Evolutionary conservation across 2,888 invertebrate species (phyloP), one percentile per base, ranked within the genome.

Genomic region (Troglohyphantes excavatus): DNA sequence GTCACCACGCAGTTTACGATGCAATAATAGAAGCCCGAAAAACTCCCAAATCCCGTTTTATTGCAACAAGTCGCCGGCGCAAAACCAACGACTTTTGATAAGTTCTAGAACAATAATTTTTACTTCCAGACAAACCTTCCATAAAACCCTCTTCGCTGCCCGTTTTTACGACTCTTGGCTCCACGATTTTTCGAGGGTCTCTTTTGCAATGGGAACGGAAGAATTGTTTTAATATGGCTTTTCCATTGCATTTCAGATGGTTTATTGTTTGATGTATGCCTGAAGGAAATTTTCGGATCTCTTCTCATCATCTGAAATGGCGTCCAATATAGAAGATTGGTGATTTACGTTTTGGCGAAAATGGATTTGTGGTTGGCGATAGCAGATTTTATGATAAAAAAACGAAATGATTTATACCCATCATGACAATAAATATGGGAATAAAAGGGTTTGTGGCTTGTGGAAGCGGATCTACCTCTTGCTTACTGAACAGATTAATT

Each of bases 91-190:
- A 84, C 19, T 67, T 75, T 27, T 65, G 75, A 75, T 73, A 67
- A 75, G 67, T 75, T 75, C 23, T 53, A 39, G 67, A 67, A 75
- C 53, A 75, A 84, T 75, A 46, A 67, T 23, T 84, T 84, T 84
- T 84, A 84, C 53, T 67, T 67, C 53, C 53, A 67, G 84, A 43
- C 84, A 75, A 46, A 19, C 29, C 46, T n/a, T 73, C 84, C 65
- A 75, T 84, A 84, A 84, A 84, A 67, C 21, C 67, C 46, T 75
- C 53, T 46, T 53, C 43, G 43, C 39, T 29, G 46, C 29, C 0
- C 39, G 29, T 21, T 63, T 84, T 84, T 84, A 75, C 33, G 84
- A 75, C 23, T n/a, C n/a, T 75, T 33, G 27, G 29, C 67, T 33
- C n/a, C 67, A 19, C 17, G 17, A 53, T 2, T 53, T 6, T 53